Evolutionary conservation across 2,888 invertebrate genomes (phyloP).

Genomic region (Venusia cambrica): DNA sequence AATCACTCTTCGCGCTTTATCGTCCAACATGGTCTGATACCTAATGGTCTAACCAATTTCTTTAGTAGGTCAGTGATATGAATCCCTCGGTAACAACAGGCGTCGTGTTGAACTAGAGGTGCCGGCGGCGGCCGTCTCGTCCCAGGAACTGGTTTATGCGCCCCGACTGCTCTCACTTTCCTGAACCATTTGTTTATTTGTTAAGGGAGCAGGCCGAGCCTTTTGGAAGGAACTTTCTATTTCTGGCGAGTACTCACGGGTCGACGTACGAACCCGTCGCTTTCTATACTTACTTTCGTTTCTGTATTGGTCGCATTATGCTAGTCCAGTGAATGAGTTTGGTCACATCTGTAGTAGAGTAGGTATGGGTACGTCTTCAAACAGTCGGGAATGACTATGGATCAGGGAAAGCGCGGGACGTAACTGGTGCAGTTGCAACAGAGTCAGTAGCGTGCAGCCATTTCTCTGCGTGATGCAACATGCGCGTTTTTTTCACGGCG

Average conservation of each 20-base stretch:
- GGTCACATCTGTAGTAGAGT: slow-evolving; percentile 49
- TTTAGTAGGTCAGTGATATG: slow-evolving; percentile 64
- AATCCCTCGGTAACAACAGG: slow-evolving; percentile 43
- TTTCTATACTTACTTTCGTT: slow-evolving; percentile 79
- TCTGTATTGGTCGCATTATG: slow-evolving; percentile 52
- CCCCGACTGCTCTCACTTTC: slow-evolving; percentile 74
- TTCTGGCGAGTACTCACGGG: slow-evolving; percentile 73
- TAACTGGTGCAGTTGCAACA: slow-evolving; percentile 71
- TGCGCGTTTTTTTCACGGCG: slow-evolving; percentile 66
- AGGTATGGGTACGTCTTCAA: slow-evolving; percentile 31
- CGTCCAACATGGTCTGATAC: slow-evolving; percentile 25
- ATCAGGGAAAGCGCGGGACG: slow-evolving; percentile 64
- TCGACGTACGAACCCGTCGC: slow-evolving; percentile 70
- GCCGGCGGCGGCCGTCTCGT: slow-evolving; percentile 28
- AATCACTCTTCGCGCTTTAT: slow-evolving; percentile 17
- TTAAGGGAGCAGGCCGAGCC: slow-evolving; percentile 64
- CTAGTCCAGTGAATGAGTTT: slow-evolving; percentile 47
- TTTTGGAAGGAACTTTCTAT: slow-evolving; percentile 77
- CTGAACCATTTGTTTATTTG: slow-evolving; percentile 74
- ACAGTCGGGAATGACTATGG: slow-evolving; percentile 55
- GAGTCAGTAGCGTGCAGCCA: slow-evolving; percentile 70
- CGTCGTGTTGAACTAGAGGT: slow-evolving; percentile 33
- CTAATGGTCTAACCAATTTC: slow-evolving; percentile 56
- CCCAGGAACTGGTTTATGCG: slow-evolving; percentile 62
- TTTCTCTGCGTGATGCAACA: slow-evolving; percentile 78